Percentiles rank a stretch among this genome's conserved stretches.
Evolutionary conservation across 2,888 invertebrate species (phyloP).

Genomic region (Rotaria sp.): DNA sequence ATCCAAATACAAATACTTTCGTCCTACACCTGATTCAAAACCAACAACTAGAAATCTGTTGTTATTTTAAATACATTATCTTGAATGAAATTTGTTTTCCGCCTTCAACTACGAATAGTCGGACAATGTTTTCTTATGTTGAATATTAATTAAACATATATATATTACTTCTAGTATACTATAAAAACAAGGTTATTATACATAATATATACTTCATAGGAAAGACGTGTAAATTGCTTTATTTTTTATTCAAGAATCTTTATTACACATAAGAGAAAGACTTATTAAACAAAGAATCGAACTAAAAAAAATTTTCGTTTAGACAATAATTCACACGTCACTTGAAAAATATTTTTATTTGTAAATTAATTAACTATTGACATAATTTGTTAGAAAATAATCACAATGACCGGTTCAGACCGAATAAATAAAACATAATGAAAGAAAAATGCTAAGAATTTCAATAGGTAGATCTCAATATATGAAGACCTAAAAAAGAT

Average conservation of each 20-base stretch:
- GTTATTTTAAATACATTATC: no score
- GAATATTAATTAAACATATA: background rate
- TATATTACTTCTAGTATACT: background rate
- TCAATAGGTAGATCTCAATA: slow-evolving; percentile 6
- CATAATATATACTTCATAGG: background rate
- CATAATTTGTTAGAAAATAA: slow-evolving; percentile 16
- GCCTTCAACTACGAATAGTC: no score
- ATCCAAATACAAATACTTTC: no score
- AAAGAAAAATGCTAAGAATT: background rate
- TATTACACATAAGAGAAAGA: background rate
- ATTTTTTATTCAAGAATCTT: background rate
- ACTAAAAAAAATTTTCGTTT: background rate
- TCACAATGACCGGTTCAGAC: slow-evolving; percentile 8
- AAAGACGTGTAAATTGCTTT: background rate
- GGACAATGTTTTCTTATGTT: no score
- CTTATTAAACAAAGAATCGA: background rate
- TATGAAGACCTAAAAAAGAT: background rate
- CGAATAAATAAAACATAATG: background rate
- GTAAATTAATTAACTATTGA: background rate
- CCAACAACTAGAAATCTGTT: no score
- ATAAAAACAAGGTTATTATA: background rate
- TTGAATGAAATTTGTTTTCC: no score
- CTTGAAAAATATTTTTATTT: background rate
- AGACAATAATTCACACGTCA: background rate
- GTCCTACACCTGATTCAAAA: no score